A percentile compares a stretch with the other conserved stretches of the same genome.
Evolutionary conservation across 2,888 invertebrate species (phyloP).

Genomic region (Amaurobius ferox): DNA sequence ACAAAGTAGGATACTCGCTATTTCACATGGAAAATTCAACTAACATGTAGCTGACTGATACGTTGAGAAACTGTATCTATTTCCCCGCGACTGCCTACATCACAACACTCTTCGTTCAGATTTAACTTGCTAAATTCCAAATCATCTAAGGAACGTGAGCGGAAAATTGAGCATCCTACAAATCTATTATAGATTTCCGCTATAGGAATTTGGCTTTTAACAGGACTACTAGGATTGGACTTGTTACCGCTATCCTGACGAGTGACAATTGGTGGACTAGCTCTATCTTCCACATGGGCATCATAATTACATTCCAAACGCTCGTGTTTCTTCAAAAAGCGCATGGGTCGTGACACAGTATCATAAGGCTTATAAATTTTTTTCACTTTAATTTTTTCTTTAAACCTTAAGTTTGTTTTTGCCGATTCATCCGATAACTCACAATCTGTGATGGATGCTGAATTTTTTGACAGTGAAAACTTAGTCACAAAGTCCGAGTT

Average conservation of each 20-base stretch:
- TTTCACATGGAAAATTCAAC: conserved; percentile 33
- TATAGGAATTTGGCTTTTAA: conserved; percentile 64
- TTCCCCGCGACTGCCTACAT: conserved; percentile 38
- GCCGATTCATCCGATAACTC: conserved; percentile 2
- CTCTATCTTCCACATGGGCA: not conserved
- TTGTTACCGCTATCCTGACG: conserved; percentile 71
- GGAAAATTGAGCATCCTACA: conserved; percentile 55
- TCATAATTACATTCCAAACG: not conserved
- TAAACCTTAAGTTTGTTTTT: not conserved
- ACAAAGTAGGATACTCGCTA: not conserved
- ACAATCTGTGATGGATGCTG: not conserved
- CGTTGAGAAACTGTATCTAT: conserved; percentile 70
- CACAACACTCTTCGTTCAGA: conserved; percentile 30
- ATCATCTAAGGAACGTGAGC: conserved; percentile 71
- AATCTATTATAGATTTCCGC: too few species aligned
- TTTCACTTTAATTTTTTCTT: not conserved
- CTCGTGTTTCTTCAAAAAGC: not conserved
- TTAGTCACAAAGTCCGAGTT: conserved; percentile 57
- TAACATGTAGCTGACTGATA: conserved; percentile 67
- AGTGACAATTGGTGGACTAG: conserved; percentile 41
- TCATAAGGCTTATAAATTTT: not conserved
- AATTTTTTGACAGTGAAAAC: conserved; percentile 37
- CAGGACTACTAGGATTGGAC: conserved; percentile 72
- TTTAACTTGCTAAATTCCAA: conserved; percentile 54
- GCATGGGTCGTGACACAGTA: not conserved